Percentiles rank a stretch among this genome's conserved stretches.
These are phyloP conservation scores for Epizoanthus fatuus DNA, from an alignment of 92 coral and sea anemone genomes.

Conservation along the genomic window DNA sequence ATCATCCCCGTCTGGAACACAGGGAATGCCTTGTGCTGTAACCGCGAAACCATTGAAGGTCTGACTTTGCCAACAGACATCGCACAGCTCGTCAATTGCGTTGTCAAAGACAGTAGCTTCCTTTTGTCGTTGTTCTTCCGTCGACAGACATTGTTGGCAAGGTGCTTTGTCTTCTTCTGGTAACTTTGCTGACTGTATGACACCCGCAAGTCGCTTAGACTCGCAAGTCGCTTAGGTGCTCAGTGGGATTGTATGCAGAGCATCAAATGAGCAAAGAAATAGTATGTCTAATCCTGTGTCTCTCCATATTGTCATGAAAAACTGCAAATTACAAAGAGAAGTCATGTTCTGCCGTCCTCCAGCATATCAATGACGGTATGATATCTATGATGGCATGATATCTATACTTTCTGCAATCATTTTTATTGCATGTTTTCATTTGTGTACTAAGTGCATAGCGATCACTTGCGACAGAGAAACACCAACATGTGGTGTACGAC, in stretches of 20 bases:
- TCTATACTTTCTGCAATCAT: too few relatives aligned
- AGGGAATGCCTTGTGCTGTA: slow-evolving; percentile 27
- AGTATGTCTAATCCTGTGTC: slow-evolving; percentile 53
- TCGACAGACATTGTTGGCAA: slow-evolving; percentile 25
- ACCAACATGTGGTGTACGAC: too few relatives aligned
- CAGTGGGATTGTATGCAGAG: slow-evolving; percentile 66
- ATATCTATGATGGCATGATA: too few relatives aligned
- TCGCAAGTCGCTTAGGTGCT: slow-evolving; percentile 56
- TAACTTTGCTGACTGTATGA: slow-evolving; percentile 26
- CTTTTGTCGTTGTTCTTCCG: slow-evolving; percentile 26
- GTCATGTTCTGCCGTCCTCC: too few relatives aligned
- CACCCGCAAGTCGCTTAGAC: slow-evolving; percentile 44
- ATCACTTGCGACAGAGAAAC: too few relatives aligned
- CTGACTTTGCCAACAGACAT: slow-evolving; percentile 37
- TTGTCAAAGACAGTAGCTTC: slow-evolving; percentile 51
- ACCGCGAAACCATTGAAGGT: slow-evolving; percentile 46
- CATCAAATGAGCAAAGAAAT: slow-evolving; percentile 48
- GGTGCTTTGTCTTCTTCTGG: slow-evolving; percentile 33
- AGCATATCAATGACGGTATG: too few relatives aligned
- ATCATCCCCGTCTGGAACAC: slow-evolving; percentile 33
- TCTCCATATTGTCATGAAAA: too few relatives aligned
- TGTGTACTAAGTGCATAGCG: neutral
- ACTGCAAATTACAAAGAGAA: too few relatives aligned
- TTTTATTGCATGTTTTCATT: neutral
- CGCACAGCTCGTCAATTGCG: slow-evolving; percentile 49